A percentile compares a stretch with the other conserved stretches of the same genome.
Evolutionary conservation across 1,140 invertebrate genomes (phyloP).

Genomic region (Muscidifurax raptorellus): DNA sequence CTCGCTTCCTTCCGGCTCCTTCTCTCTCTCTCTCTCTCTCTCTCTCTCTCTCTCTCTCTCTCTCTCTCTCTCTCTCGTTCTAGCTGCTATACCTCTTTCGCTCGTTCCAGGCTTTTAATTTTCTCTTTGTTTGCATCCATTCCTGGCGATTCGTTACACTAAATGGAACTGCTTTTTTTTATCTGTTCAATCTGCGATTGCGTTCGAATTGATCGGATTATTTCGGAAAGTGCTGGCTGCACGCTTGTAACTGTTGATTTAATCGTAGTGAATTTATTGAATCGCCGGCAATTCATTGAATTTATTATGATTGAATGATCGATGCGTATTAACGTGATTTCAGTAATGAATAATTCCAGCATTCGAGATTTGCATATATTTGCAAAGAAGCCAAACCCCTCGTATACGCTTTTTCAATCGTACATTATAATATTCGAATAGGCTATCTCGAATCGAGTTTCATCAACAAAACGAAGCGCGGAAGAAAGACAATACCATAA

Average conservation of each 20-base stretch:
- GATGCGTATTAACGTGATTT: not conserved
- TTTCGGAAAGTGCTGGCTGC: not conserved
- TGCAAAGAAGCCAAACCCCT: not conserved
- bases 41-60: not conserved
- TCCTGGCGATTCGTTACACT: slow-evolving; percentile 14
- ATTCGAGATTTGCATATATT: not conserved
- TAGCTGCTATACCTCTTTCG: not conserved
- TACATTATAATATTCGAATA: no score
- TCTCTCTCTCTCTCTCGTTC: slow-evolving; percentile 8
- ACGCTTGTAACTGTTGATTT: slow-evolving; percentile 5
- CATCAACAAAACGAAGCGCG: not conserved
- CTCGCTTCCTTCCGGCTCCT: slow-evolving; percentile 21
- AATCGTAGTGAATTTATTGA: slow-evolving; percentile 1
- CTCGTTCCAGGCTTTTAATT: not conserved
- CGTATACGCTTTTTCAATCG: not conserved
- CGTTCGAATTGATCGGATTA: slow-evolving; percentile 25
- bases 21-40: not conserved
- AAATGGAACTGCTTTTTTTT: slow-evolving; percentile 21
- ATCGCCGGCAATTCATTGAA: not conserved
- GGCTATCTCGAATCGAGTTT: not conserved
- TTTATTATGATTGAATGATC: slow-evolving; percentile 22
- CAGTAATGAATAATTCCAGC: not conserved
- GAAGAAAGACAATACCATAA: not conserved
- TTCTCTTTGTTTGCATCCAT: slow-evolving; percentile 4
- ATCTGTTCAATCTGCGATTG: slow-evolving; percentile 6